Base-by-base conservation (phyloP, 2,113 vertebrate genomes). In the Trogon melanurus region DNA sequence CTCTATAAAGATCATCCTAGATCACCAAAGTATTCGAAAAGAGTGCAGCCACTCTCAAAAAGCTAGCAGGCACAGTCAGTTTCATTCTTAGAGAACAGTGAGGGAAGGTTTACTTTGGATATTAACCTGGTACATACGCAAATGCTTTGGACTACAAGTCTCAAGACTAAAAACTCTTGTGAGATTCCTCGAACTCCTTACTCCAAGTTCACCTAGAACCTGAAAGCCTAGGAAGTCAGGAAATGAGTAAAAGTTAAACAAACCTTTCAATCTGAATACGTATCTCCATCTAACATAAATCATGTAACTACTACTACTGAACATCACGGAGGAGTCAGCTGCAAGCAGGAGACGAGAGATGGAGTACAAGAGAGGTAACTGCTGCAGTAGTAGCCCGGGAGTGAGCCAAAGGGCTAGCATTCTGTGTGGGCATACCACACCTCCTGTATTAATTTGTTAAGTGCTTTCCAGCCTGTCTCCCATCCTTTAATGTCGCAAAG, bases 401-500 rank as follows among this genome's bases (percentile, higher is more conserved):
- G 34, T 5, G 54, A 81, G 36, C 21, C 65, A 5, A 53, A 38
- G 38, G 32, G 38, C 58, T 13, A 53, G 34, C 29, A 19, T 53
- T 61, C 34, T 7, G 9, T 38, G n/a, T n/a, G 65, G 45, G 57
- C 56, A 58, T 14, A 47, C 1, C 0, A 3, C 51, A 65, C 32
- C 38, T 79, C 66, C 20, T 0, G 0, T 25, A 51, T 66, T 84
- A n/a, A 91, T 93, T 60, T 48, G 65, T 67, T 53, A 66, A 79
- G 61, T 84, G 65, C 76, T 69, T 78, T 61, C 15, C 64, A 83
- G 69, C 27, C 70, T 56, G 4, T 67, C 74, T 89, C 36, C 45
- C 71, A 84, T 60, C 34, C 79, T 87, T 88, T 93, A 87, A 74
- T 45, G 83, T 66, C 95, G 95, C 51, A 54, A 84, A 61, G 58